Percentiles rank a stretch among this genome's conserved stretches.
Evolutionary conservation across 2,888 invertebrate genomes (phyloP).

Genomic region (Pemphredon lugubris): DNA sequence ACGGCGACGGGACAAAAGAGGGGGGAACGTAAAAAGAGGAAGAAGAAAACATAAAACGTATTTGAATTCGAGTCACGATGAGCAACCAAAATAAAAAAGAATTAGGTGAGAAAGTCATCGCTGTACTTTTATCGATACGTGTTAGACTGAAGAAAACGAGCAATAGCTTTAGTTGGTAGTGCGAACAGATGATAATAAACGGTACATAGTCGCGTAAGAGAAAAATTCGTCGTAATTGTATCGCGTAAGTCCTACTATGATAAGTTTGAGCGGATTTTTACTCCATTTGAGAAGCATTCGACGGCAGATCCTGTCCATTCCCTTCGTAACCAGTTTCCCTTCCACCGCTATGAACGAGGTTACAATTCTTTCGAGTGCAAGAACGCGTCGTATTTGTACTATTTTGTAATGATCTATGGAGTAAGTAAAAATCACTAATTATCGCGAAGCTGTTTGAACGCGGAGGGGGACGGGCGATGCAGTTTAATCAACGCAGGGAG

Average conservation of each 20-base stretch:
- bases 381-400: constrained; percentile 38
- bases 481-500: constrained; percentile 13
- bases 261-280: constrained; percentile 53
- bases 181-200: constrained; percentile 23
- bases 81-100: constrained; percentile 10
- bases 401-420: constrained; percentile 41
- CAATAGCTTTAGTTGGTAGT: constrained; percentile 64
- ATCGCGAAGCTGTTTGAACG: neutral
- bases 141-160: constrained; percentile 65
- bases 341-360: constrained; percentile 15
- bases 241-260: constrained; percentile 10
- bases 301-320: constrained; percentile 20
- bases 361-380: constrained; percentile 40
- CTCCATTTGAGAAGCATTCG: constrained; percentile 36
- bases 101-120: constrained; percentile 17
- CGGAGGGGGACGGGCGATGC: constrained; percentile 2
- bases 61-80: neutral
- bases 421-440: constrained; percentile 15
- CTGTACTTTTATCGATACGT: constrained; percentile 56
- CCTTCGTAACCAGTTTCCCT: constrained; percentile 13
- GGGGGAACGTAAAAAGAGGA: constrained; percentile 1
- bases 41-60: neutral
- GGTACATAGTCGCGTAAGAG: constrained; percentile 26
- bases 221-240: constrained; percentile 14
- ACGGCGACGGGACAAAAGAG: neutral